Base-by-base conservation (phyloP, 1,140 invertebrate species). In the Conus betulinus region DNA sequence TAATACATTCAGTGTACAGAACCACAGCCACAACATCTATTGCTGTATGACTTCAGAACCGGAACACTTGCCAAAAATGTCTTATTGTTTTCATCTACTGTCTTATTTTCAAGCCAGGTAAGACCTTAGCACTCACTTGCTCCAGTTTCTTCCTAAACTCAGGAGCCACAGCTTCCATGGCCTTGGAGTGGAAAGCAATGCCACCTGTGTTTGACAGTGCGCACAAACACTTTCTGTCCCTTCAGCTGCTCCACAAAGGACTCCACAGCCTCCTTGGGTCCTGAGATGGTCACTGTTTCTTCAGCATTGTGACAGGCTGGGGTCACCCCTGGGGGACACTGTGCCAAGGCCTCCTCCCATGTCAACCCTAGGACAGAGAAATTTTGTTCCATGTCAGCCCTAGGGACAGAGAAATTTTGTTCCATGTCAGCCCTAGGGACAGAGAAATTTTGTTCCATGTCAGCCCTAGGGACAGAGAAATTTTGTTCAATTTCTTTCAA, bases 131-230 rank as follows among this genome's bases (percentile, higher is more conserved):
- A 87, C 87, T 88, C 93, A 98, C 97, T 94, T 97, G 97, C 86
- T 98, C 97, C 53, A 87, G 74, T 57, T 71, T 87, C 25, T 87
- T 79, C 74, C 97, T 96, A 79, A 99, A 96, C 93, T 97, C 97
- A 4, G 98, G 97, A 76, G 97, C 98, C 79, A 98, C 98, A 57
- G 97, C 96, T 1, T 97, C 97, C 93, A 99, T 98, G 93, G 98
- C 98, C 94, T 98, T 97, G 91, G 98, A 99, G 95, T 99, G 99
- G 96, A 99, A 99, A 13, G 99, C 98, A 71, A 98, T 97, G 39
- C 97, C 97, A 83, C 97, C 97, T 93, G 98, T 98, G 84, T 98
- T n/a, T 97, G 0, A 99, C 98, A 85, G 97, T 96, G 92, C 97
- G 98, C 11, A 97, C 98, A 95, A 99, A 99, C 53, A 98, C 97